Evolutionary conservation across 2,113 vertebrate genomes (phyloP).

Genomic region (Antechinus stuartii): DNA sequence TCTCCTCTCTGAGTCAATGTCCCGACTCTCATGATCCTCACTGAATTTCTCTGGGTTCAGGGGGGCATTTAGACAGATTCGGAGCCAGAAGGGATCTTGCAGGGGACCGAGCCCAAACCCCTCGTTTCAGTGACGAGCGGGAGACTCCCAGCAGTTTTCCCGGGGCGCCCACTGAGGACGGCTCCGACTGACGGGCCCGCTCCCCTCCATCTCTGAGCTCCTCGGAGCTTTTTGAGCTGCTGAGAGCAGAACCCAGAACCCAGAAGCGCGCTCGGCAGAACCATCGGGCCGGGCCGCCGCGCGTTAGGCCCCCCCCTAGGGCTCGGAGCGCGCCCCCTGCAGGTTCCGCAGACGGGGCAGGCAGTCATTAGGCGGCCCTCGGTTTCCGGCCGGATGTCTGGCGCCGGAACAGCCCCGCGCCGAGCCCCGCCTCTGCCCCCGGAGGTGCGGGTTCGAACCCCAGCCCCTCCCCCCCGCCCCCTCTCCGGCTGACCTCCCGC

Average conservation of each 20-base stretch:
- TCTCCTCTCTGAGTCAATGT: too few species aligned
- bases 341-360: conserved; percentile 16
- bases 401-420: conserved; percentile 31
- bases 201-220: neutral
- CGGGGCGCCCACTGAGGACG: neutral
- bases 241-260: neutral
- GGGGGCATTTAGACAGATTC: too few species aligned
- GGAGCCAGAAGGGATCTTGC: too few species aligned
- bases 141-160: neutral
- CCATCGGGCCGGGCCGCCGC: too few species aligned
- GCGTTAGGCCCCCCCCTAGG: too few species aligned
- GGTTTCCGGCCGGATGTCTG: conserved; percentile 14
- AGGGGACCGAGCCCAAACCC: too few species aligned
- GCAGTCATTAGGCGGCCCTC: conserved; percentile 6
- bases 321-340: neutral
- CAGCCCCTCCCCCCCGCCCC: neutral
- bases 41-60: too few species aligned
- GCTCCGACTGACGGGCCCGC: too few species aligned
- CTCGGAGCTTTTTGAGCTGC: neutral
- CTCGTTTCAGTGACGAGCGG: too few species aligned
- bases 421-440: too few species aligned
- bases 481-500: neutral
- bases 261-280: neutral
- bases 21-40: too few species aligned
- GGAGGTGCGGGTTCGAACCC: neutral